Conservation (phyloP, 2,797 vertebrate species). For the Erithacus rubecula region DNA sequence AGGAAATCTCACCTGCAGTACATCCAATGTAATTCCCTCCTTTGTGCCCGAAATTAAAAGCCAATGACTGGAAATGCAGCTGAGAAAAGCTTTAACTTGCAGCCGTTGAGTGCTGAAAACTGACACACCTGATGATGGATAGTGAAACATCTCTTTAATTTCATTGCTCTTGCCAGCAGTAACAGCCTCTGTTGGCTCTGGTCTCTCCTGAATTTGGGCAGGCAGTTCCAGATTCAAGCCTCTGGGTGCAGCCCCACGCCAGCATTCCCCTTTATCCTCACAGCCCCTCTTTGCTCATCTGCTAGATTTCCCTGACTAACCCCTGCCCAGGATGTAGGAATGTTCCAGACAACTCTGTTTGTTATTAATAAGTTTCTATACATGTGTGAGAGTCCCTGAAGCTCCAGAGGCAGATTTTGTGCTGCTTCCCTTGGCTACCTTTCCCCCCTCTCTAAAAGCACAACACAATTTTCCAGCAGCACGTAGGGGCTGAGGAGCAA, state of each 20-base stretch:
- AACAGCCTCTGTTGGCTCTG: conserved; percentile 3
- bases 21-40: background rate
- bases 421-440: background rate
- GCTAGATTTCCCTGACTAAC: background rate
- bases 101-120: background rate
- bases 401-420: background rate
- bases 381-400: background rate
- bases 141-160: conserved; percentile 20
- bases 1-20: conserved; percentile 7
- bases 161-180: background rate
- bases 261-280: accelerated
- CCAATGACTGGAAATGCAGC: conserved; percentile 33
- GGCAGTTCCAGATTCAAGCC: background rate
- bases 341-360: background rate
- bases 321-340: accelerated
- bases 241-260: accelerated
- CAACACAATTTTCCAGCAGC: background rate
- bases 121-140: conserved; percentile 42
- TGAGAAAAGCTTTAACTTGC: background rate
- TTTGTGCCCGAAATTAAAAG: background rate
- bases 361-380: conserved; percentile 4
- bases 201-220: background rate
- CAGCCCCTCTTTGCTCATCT: background rate
- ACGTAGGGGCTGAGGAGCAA: background rate
- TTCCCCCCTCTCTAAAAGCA: background rate